Evolutionary conservation across 92 coral and sea anemone genomes (phyloP).

Genomic region (Actinostola sp.): DNA sequence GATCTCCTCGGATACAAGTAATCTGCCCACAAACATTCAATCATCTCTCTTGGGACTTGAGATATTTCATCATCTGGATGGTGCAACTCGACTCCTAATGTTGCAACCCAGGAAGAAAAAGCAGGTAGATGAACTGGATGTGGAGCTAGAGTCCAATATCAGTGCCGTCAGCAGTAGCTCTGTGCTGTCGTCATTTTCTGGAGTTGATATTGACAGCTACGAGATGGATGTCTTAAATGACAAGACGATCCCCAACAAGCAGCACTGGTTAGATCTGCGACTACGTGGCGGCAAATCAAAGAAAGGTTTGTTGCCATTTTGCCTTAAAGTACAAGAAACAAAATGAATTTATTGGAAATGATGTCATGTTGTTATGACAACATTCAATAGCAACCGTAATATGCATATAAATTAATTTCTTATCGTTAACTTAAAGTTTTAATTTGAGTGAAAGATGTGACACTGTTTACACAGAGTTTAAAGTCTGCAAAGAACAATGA

Average conservation of each 20-base stretch:
- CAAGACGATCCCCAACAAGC: slow-evolving; percentile 88
- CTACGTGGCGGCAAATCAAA: slow-evolving; percentile 86
- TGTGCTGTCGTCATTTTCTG: slow-evolving; percentile 84
- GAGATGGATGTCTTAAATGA: slow-evolving; percentile 85
- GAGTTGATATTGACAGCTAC: slow-evolving; percentile 86
- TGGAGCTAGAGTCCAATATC: slow-evolving; percentile 87
- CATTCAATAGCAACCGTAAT: neutral
- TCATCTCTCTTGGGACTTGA: slow-evolving; percentile 80
- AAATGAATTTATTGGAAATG: slow-evolving; percentile 29
- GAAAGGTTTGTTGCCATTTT: slow-evolving; percentile 88
- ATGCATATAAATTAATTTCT: neutral
- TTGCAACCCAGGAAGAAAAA: slow-evolving; percentile 93
- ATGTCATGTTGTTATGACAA: neutral
- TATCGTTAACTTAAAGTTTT: neutral
- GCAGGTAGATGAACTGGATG: slow-evolving; percentile 68
- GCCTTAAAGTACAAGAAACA: slow-evolving; percentile 84
- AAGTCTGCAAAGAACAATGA: no score
- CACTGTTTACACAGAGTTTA: neutral
- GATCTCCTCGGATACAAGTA: slow-evolving; percentile 87
- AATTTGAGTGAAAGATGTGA: no score
- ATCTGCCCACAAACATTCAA: slow-evolving; percentile 66
- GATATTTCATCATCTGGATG: slow-evolving; percentile 84
- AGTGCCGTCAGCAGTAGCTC: slow-evolving; percentile 97
- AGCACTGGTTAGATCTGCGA: slow-evolving; percentile 92
- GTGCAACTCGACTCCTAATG: slow-evolving; percentile 86